A percentile compares a stretch with the other conserved stretches of the same genome.
phyloP scores from a whole-genome alignment of 1,140 invertebrate genomes.

The Caenorhabditis remanei region DNA sequence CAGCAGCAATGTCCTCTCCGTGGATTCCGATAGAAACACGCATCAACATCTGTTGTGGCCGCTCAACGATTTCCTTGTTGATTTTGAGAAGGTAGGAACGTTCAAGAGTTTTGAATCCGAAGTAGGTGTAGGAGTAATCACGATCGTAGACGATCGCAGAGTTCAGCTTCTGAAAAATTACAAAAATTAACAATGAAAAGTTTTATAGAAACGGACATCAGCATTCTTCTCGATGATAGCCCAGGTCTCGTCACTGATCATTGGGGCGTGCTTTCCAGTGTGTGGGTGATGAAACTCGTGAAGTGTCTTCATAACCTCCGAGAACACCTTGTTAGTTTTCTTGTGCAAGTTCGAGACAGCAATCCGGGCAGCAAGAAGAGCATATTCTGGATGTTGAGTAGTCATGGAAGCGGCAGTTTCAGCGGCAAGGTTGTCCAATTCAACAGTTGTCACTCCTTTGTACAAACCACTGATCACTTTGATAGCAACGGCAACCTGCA shows the following conservation, averaged over 20 bases:
- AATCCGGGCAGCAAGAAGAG: slow-evolving; percentile 92
- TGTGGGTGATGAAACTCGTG: slow-evolving; percentile 85
- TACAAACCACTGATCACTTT: slow-evolving; percentile 91
- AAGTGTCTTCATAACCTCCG: slow-evolving; percentile 92
- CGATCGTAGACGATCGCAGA: slow-evolving; percentile 94
- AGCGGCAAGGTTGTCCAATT: slow-evolving; percentile 95
- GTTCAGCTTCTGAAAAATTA: slow-evolving; percentile 74
- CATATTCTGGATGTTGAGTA: slow-evolving; percentile 96
- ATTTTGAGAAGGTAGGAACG: slow-evolving; percentile 94
- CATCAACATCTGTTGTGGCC: slow-evolving; percentile 99
- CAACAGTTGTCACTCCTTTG: slow-evolving; percentile 94
- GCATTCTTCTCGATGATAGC: slow-evolving; percentile 89
- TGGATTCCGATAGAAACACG: slow-evolving; percentile 96
- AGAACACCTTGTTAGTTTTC: slow-evolving; percentile 81
- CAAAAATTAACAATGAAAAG: slow-evolving; percentile 55
- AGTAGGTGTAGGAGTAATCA: slow-evolving; percentile 97
- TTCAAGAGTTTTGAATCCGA: slow-evolving; percentile 98
- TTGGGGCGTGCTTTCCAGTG: slow-evolving; percentile 83
- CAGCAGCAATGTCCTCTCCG: slow-evolving; percentile 90
- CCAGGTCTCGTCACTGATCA: slow-evolving; percentile 89
- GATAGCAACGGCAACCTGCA: slow-evolving; percentile 79
- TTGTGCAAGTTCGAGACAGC: slow-evolving; percentile 97
- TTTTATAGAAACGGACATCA: slow-evolving; percentile 79
- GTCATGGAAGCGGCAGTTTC: slow-evolving; percentile 96
- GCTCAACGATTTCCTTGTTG: slow-evolving; percentile 89